Conservation (phyloP, 2,888 invertebrate species). For the Zygothrica quintamaculata region DNA sequence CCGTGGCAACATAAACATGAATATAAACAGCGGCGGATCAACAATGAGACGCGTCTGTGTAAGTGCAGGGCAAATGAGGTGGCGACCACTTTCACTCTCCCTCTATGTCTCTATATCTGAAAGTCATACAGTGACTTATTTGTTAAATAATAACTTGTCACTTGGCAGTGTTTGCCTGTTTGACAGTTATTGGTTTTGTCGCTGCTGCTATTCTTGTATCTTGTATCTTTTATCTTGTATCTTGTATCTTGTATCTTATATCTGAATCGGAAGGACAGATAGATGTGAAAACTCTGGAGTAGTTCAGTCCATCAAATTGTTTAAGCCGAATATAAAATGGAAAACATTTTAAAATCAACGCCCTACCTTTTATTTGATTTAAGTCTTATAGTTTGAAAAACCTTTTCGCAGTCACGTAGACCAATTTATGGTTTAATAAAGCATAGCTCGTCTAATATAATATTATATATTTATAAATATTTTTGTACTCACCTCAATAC, state of each 20-base stretch:
- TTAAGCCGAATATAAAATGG: slow-evolving; percentile 2
- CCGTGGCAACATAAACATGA: slow-evolving; percentile 44
- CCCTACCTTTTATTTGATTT: slow-evolving; percentile 15
- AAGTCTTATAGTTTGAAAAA: slow-evolving; percentile 35
- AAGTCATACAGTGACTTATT: slow-evolving; percentile 47
- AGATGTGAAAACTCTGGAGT: slow-evolving; percentile 25
- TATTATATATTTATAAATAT: slow-evolving; percentile 7
- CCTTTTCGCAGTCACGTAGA: slow-evolving; percentile 71
- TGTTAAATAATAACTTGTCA: slow-evolving; percentile 77
- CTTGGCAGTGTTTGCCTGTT: slow-evolving; percentile 28
- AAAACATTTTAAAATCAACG: slow-evolving; percentile 24
- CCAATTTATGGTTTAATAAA: slow-evolving; percentile 36
- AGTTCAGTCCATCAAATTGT: slow-evolving; percentile 30
- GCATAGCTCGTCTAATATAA: background rate
- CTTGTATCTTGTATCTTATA: slow-evolving; percentile 51
- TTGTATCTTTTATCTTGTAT: too few species aligned
- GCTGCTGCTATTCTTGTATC: slow-evolving; percentile 43
- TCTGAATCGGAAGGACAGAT: slow-evolving; percentile 22
- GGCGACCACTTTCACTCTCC: slow-evolving; percentile 71
- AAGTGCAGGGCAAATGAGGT: slow-evolving; percentile 70
- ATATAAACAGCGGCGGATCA: slow-evolving; percentile 54
- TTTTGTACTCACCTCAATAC: slow-evolving; percentile 93
- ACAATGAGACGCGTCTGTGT: slow-evolving; percentile 68
- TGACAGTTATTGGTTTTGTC: slow-evolving; percentile 14
- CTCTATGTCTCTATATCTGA: slow-evolving; percentile 25